Percentiles rank a stretch among this genome's conserved stretches.
These are phyloP conservation scores for Barypeithes pellucidus DNA, from an alignment of 2,888 invertebrate species.

Conservation along the genomic window DNA sequence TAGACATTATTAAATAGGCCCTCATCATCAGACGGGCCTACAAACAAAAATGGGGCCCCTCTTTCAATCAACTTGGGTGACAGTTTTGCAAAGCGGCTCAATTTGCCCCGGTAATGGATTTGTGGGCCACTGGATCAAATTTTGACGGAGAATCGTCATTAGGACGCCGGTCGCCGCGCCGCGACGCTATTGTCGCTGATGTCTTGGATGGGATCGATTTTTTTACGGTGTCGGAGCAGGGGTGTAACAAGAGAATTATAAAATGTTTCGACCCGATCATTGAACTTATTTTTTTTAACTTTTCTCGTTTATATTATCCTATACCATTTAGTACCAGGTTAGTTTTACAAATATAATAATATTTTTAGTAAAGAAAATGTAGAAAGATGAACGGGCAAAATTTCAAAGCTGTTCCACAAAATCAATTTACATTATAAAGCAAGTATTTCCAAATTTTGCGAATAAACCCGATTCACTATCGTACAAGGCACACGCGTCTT, in stretches of 20 bases:
- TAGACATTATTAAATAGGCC: conserved; percentile 34
- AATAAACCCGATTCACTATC: too few species aligned
- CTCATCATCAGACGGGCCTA: conserved; percentile 23
- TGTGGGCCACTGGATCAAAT: conserved; percentile 43
- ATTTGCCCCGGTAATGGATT: conserved; percentile 46
- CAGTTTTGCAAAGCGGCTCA: conserved; percentile 40
- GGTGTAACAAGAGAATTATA: neutral
- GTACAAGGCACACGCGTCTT: too few species aligned
- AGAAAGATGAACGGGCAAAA: too few species aligned
- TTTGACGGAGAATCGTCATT: conserved; percentile 40
- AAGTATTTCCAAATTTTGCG: too few species aligned
- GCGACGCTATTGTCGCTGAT: conserved; percentile 18
- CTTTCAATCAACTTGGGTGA: conserved; percentile 41
- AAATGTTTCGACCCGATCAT: too few species aligned
- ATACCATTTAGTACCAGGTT: too few species aligned
- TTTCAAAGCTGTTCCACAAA: too few species aligned
- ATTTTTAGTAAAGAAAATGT: too few species aligned
- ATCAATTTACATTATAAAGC: too few species aligned
- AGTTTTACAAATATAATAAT: too few species aligned
- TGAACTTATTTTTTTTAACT: too few species aligned
- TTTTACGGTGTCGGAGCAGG: conserved; percentile 3
- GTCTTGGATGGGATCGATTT: conserved; percentile 19
- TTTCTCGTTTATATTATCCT: too few species aligned
- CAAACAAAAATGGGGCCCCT: conserved; percentile 35
- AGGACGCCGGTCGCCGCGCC: conserved; percentile 14